Conservation (phyloP, 2,113 vertebrate genomes). For the Meleagris gallopavo region DNA sequence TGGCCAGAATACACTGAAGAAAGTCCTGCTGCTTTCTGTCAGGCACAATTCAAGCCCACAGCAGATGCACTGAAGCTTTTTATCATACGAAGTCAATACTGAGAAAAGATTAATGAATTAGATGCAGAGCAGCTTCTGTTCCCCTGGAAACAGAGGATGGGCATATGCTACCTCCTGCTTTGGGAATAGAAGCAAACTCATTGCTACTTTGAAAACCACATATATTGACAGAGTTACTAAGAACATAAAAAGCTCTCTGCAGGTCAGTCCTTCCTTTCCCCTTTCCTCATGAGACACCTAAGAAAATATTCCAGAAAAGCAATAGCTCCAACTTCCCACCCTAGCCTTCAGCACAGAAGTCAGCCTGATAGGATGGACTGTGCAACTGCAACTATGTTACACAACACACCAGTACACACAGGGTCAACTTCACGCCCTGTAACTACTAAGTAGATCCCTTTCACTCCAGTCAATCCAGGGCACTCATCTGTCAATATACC, state of each 20-base stretch:
- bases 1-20: neutral
- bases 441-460: neutral
- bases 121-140: neutral
- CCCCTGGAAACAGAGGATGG: neutral
- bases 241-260: neutral
- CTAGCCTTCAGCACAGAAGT: neutral
- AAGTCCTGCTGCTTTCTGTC: neutral
- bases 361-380: neutral
- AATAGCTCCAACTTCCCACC: neutral
- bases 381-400: neutral
- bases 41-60: neutral
- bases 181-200: neutral
- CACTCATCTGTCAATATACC: neutral
- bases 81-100: neutral
- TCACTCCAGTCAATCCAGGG: neutral
- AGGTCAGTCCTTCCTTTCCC: neutral
- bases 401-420: neutral
- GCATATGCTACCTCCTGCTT: neutral
- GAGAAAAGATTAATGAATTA: neutral
- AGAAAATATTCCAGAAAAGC: neutral
- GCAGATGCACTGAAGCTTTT: neutral
- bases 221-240: neutral
- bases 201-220: neutral
- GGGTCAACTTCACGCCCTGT: neutral
- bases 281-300: neutral